Base-by-base conservation (phyloP, 2,113 vertebrate species). In the Zosterops lateralis region DNA sequence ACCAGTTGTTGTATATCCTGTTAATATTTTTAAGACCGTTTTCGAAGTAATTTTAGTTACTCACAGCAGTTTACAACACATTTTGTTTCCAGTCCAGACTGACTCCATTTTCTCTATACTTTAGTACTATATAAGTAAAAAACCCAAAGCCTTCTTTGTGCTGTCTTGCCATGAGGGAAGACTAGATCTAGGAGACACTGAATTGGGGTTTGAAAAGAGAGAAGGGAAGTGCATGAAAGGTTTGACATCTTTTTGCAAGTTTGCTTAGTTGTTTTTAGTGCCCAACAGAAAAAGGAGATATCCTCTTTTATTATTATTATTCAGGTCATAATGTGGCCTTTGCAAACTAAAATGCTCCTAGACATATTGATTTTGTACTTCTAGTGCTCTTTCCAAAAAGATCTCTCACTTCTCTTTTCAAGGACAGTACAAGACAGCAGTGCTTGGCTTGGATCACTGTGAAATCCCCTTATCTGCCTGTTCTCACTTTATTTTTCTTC, bases 401-500 rank as follows among this genome's bases (percentile, higher is more conserved):
- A 84, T 77, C 38, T 91, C 86, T 76, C 42, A 2, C 53, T 95
- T 93, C 65, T 9, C 62, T 32, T 84, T 76, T 90, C 92, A 86
- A 94, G 96, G 92, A 28, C 72, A 72, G 34, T 38, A 7, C 84
- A 95, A 87, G 57, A 34, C 81, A 85, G 74, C 38, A 77, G 64
- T 79, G 57, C 77, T 93, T 96, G 87, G 56, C 82, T 83, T 83
- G 68, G 22, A 44, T 85, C 68, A 38, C 40, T n/a, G 19, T 3
- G 5, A 94, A 95, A 80, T 90, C 56, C 62, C 45, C 85, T 91
- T 93, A 85, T 95, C 83, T 95, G 17, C 58, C 45, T 64, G 56
- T 78, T 96, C 53, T 20, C 45, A 40, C 68, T 76, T 96, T 68
- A 50, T 93, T 92, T 96, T 93, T 73, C 67, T 77, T 87, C 62